Evolutionary conservation across 2,113 vertebrate genomes (phyloP).

Genomic region (Plestiodon gilberti): DNA sequence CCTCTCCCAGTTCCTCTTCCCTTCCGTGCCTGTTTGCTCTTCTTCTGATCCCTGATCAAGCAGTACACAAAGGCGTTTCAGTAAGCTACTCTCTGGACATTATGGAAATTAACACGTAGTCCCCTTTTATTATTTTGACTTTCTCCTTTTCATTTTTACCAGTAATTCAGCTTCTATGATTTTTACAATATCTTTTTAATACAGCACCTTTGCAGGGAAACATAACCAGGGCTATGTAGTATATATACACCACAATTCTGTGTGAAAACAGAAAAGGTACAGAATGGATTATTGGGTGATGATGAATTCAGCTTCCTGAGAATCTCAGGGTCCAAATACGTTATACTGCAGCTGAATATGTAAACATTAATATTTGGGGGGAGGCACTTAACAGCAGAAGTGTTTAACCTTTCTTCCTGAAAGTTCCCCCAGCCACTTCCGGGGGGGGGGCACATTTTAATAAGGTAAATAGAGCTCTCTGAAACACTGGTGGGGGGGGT

Average conservation of each 20-base stretch:
- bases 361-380: background rate
- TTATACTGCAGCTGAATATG: background rate
- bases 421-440: background rate
- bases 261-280: background rate
- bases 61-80: conserved; percentile 10
- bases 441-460: background rate
- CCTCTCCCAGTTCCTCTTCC: conserved; percentile 24
- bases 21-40: conserved; percentile 43
- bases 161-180: background rate
- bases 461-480: background rate
- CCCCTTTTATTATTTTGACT: background rate
- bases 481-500: background rate
- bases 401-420: background rate
- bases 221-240: background rate
- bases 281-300: background rate
- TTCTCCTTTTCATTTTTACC: background rate
- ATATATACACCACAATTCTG: background rate
- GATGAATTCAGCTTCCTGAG: background rate
- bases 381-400: background rate
- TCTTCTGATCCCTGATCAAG: conserved; percentile 59
- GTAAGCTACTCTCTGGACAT: background rate
- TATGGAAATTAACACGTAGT: background rate
- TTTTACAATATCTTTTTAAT: background rate
- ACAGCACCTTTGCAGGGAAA: background rate
- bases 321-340: background rate